Percentiles rank a stretch among this genome's conserved stretches.
Conservation (phyloP, 37 sponge, comb jelly and placozoan species). For the Aplysina aerophoba region DNA sequence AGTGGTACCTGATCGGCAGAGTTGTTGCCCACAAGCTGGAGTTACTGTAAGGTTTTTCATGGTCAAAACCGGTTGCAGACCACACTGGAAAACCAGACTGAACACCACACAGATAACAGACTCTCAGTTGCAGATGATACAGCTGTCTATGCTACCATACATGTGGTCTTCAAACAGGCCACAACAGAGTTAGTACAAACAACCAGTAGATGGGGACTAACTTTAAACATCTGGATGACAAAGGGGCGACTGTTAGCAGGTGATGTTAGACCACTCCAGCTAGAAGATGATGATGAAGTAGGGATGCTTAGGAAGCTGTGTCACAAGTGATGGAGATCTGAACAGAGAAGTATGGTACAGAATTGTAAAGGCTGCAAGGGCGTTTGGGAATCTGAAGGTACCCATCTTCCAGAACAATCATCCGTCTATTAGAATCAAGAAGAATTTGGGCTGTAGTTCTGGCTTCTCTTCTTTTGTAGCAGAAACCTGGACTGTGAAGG, state of each 20-base stretch:
- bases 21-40: slow-evolving; percentile 25
- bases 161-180: background rate
- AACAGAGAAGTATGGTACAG: background rate
- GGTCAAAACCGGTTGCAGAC: slow-evolving; percentile 38
- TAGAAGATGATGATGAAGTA: too few relatives aligned
- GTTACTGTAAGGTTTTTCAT: background rate
- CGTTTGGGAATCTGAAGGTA: background rate
- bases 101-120: background rate
- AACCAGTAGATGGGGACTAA: too few relatives aligned
- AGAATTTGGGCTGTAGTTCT: background rate
- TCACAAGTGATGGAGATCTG: background rate
- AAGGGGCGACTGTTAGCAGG: too few relatives aligned
- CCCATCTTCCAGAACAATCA: background rate
- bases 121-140: slow-evolving; percentile 36
- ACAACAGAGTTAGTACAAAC: too few relatives aligned
- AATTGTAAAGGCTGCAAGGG: background rate
- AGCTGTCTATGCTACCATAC: slow-evolving; percentile 13
- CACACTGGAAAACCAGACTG: slow-evolving; percentile 37
- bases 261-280: too few relatives aligned
- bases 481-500: background rate
- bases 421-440: background rate
- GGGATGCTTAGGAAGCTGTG: background rate
- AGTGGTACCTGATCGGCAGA: slow-evolving; percentile 33
- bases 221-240: too few relatives aligned
- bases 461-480: background rate